These are phyloP conservation scores for Hypercompe scribonia DNA, from an alignment of 2,888 invertebrate genomes.

Conservation along the genomic window DNA sequence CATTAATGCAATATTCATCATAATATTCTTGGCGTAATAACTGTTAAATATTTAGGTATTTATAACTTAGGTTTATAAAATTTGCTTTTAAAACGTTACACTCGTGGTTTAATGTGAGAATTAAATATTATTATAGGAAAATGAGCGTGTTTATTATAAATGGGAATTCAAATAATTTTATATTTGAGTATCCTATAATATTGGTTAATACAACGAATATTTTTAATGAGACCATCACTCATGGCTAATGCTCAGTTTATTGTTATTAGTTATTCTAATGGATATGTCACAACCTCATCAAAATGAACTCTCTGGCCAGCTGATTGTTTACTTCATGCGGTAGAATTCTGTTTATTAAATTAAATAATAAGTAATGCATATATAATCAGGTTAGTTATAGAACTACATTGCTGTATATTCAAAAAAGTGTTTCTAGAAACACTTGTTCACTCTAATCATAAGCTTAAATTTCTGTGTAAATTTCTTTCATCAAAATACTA, in stretches of 20 bases:
- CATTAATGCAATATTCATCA: background rate
- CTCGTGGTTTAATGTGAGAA: background rate
- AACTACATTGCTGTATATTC: background rate
- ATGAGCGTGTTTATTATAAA: background rate
- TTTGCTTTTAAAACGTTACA: background rate
- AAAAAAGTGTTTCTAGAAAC: background rate
- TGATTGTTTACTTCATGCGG: background rate
- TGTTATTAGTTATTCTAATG: background rate
- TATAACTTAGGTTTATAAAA: background rate
- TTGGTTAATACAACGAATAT: background rate
- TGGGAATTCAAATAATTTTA: background rate
- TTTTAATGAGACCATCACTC: background rate
- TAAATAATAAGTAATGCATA: background rate
- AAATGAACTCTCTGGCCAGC: background rate
- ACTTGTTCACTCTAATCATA: background rate
- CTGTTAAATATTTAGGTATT: background rate
- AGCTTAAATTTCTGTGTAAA: background rate
- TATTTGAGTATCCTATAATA: background rate
- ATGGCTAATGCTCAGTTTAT: background rate
- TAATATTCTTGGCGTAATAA: background rate
- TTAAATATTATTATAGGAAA: background rate
- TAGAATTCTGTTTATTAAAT: background rate
- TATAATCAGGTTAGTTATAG: background rate
- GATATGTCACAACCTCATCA: background rate
- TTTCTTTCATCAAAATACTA: background rate